These are phyloP conservation scores for Etheostoma perlongum DNA, from an alignment of 2,797 vertebrate genomes.

Conservation along the genomic window DNA sequence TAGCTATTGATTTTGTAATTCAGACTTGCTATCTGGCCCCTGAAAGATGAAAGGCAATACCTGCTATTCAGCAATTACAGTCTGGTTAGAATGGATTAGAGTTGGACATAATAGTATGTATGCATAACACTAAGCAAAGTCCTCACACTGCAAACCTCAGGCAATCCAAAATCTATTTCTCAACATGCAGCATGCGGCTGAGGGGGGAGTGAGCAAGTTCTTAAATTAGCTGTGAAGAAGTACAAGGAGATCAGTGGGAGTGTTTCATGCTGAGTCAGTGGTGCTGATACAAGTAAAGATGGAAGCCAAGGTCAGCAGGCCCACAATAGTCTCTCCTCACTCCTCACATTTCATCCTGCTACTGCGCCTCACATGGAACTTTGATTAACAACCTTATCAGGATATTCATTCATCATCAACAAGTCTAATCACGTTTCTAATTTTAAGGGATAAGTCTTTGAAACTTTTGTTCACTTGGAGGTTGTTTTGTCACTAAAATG, in stretches of 20 bases:
- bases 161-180: conserved; percentile 35
- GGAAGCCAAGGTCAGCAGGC: conserved; percentile 40
- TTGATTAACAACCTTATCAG: neutral
- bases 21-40: neutral
- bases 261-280: conserved; percentile 50
- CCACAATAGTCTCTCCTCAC: conserved; percentile 10
- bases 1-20: conserved; percentile 45
- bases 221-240: conserved; percentile 54
- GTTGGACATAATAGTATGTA: conserved; percentile 2
- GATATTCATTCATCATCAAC: neutral
- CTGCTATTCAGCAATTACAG: conserved; percentile 30
- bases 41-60: conserved; percentile 32
- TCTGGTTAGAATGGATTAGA: conserved; percentile 19
- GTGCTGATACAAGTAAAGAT: conserved; percentile 42
- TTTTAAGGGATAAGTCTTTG: neutral
- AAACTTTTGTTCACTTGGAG: neutral
- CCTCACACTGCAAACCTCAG: conserved; percentile 35
- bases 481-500: no score
- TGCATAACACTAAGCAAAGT: conserved; percentile 18
- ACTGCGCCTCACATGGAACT: conserved; percentile 1
- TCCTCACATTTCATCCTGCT: conserved; percentile 4
- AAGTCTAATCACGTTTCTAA: neutral
- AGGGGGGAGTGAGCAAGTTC: conserved; percentile 37
- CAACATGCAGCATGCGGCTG: conserved; percentile 29
- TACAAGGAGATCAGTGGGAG: conserved; percentile 38